Evolutionary conservation across 2,888 invertebrate species (phyloP).

Genomic region (Drosophila sordidula): DNA sequence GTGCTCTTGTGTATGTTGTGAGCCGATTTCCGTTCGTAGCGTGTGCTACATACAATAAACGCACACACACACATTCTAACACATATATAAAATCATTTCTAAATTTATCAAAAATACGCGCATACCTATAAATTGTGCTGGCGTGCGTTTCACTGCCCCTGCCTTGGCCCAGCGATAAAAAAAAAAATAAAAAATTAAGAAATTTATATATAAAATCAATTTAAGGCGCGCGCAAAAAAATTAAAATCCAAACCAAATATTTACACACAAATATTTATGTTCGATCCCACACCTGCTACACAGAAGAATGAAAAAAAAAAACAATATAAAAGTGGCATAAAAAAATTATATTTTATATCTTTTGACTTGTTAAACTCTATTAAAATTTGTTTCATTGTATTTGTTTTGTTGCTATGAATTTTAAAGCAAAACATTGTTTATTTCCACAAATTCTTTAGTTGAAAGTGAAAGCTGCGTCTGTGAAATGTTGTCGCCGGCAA

Average conservation of each 20-base stretch:
- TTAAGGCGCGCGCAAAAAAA: slow-evolving; percentile 38
- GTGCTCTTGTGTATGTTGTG: slow-evolving; percentile 28
- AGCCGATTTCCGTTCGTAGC: slow-evolving; percentile 59
- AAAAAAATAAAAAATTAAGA: neutral
- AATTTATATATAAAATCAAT: slow-evolving; percentile 31
- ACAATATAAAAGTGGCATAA: slow-evolving; percentile 22
- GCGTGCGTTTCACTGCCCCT: slow-evolving; percentile 19
- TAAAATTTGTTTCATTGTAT: slow-evolving; percentile 10
- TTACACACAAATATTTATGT: slow-evolving; percentile 18
- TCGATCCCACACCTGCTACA: slow-evolving; percentile 18
- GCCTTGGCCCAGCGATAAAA: slow-evolving; percentile 8
- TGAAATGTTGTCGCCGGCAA: slow-evolving; percentile 60
- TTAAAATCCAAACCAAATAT: slow-evolving; percentile 23
- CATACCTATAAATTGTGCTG: slow-evolving; percentile 40
- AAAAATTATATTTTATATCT: slow-evolving; percentile 10
- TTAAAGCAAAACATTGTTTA: slow-evolving; percentile 48
- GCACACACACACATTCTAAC: slow-evolving; percentile 10
- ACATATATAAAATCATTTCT: slow-evolving; percentile 67
- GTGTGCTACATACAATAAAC: slow-evolving; percentile 9
- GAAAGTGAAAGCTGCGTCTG: slow-evolving; percentile 71
- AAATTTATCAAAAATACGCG: slow-evolving; percentile 63
- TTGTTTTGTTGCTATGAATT: slow-evolving; percentile 31
- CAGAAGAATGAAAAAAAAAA: slow-evolving; percentile 7
- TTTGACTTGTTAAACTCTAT: slow-evolving; percentile 20
- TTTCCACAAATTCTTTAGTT: slow-evolving; percentile 66